These are phyloP conservation scores for Sciurus vulgaris DNA, from an alignment of 2,797 vertebrate species.

Conservation along the genomic window DNA sequence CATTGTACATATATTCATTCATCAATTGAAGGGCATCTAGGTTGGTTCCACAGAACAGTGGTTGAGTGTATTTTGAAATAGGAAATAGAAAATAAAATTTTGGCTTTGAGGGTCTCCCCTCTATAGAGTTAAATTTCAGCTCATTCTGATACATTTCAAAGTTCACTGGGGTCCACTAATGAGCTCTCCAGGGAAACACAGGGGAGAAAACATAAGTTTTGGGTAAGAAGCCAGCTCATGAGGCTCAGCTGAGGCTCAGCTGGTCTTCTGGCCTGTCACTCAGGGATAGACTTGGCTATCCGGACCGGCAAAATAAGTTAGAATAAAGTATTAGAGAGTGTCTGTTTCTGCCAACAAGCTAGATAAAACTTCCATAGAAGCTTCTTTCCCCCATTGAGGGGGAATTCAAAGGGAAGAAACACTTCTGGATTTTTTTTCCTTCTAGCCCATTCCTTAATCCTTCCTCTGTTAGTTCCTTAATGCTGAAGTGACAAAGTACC, in stretches of 20 bases:
- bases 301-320: not conserved
- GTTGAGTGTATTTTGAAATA: not conserved
- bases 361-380: not conserved
- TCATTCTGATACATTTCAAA: not conserved
- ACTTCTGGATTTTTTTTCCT: not conserved
- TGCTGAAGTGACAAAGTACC: not conserved
- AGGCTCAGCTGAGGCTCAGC: not conserved
- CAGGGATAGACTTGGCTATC: not conserved
- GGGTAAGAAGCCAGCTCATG: not conserved
- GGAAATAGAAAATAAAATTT: slow-evolving; percentile 1
- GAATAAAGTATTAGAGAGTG: not conserved
- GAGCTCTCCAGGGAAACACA: not conserved
- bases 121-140: not conserved
- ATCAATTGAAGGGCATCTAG: no score
- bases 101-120: not conserved
- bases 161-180: not conserved
- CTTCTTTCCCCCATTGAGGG: not conserved
- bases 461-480: not conserved
- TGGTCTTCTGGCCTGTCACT: not conserved
- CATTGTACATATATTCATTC: no score
- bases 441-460: not conserved
- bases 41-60: not conserved
- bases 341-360: not conserved
- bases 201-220: not conserved
- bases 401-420: not conserved